These are phyloP conservation scores for Baryphthengus martii DNA, from an alignment of 2,113 vertebrate genomes.

Conservation along the genomic window DNA sequence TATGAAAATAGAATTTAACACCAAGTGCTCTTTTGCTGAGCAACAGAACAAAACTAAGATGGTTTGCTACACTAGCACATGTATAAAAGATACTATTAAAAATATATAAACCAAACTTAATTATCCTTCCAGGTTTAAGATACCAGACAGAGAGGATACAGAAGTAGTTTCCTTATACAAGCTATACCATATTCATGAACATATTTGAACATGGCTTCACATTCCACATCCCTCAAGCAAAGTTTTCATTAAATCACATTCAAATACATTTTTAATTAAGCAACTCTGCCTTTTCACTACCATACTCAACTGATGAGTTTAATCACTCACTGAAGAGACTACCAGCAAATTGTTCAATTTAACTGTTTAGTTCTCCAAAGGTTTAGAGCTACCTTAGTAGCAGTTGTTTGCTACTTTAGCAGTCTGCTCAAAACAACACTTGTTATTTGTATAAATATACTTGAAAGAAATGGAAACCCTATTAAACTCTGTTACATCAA, in stretches of 20 bases:
- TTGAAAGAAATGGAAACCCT: neutral
- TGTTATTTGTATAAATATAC: neutral
- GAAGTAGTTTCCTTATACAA: neutral
- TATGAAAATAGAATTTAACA: neutral
- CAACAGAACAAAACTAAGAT: neutral
- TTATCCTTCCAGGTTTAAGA: neutral
- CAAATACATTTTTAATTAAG: neutral
- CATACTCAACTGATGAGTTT: neutral
- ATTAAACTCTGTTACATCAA: neutral
- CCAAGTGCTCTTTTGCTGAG: neutral
- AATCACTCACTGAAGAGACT: neutral
- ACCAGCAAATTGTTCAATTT: neutral
- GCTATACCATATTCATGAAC: neutral
- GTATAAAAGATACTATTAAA: neutral
- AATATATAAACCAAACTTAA: neutral
- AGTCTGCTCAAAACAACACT: neutral
- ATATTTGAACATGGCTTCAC: neutral
- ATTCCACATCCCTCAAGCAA: neutral
- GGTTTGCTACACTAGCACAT: neutral
- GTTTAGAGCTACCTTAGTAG: neutral
- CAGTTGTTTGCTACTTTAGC: neutral
- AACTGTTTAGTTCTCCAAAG: neutral
- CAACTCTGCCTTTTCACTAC: neutral
- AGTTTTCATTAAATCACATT: neutral
- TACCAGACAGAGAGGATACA: neutral